Base-by-base conservation (phyloP, 2,888 invertebrate genomes). In the Calameuta idolon region DNA sequence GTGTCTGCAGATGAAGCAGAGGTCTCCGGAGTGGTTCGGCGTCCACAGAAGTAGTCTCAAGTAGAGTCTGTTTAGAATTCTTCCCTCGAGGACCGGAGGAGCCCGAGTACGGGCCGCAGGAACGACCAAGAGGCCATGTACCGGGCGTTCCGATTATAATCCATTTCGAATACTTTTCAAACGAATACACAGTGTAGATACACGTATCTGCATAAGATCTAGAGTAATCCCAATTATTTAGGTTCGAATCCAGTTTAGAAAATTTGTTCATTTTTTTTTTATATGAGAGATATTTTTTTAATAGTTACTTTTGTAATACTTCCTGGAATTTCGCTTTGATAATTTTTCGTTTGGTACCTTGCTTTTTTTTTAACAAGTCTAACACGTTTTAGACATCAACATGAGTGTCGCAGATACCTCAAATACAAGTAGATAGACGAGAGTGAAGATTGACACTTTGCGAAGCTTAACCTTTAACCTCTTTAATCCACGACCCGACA, bases 61-160 rank as follows among this genome's bases (percentile, higher is more conserved):
- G 78, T 78, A 78, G 75, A 78, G 75, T 78, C 78, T 78, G 78
- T 78, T 78, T 78, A 78, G 78, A 78, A 78, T 78, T 78, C 78
- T 75, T 78, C 75, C 78, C 75, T 76, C 75, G 75, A 73, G 78
- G 76, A 78, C 71, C 69, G 75, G 76, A 75, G 76, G 73, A 78
- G 78, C 75, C 73, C 78, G 30, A 74, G 33, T 71, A 31, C 71
- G 33, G 71, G 31, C 71, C 71, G 71, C 71, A 71, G 71, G 34
- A 71, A 71, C 31, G 31, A 9, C 34, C 71, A 23, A 71, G 71
- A 71, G 71, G 31, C 71, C 71, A 71, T n/a, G 31, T 71, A 71
- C 71, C 71, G 71, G 71, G 71, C 71, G 71, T 71, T 33, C 71
- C 71, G 71, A 71, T 71, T 31, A 71, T 71, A 71, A 71, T 71